A percentile compares a stretch with the other conserved stretches of the same genome.
These are phyloP conservation scores for Andrena bicolor DNA, from an alignment of 2,888 invertebrate species.

Conservation along the genomic window DNA sequence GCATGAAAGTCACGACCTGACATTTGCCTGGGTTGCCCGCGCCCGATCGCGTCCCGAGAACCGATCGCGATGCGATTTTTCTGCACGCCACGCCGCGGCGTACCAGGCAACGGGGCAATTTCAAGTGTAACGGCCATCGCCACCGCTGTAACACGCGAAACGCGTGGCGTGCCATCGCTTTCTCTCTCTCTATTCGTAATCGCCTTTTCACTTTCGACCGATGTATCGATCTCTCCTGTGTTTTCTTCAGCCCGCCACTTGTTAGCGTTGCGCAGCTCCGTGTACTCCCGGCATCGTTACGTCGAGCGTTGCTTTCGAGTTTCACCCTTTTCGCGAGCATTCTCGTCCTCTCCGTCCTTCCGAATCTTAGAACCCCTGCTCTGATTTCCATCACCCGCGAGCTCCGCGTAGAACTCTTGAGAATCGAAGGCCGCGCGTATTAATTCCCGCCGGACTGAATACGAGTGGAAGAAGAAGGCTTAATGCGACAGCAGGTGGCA, in stretches of 20 bases:
- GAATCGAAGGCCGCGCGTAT: no score
- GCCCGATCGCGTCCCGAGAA: slow-evolving; percentile 76
- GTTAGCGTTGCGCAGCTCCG: neutral
- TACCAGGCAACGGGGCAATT: slow-evolving; percentile 68
- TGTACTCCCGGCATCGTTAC: neutral
- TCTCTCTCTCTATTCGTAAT: slow-evolving; percentile 61
- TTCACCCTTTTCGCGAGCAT: slow-evolving; percentile 17
- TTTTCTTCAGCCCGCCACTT: slow-evolving; percentile 44
- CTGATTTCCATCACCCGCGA: no score
- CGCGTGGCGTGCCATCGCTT: slow-evolving; percentile 61
- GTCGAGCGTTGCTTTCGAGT: slow-evolving; percentile 36
- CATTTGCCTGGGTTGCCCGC: slow-evolving; percentile 80
- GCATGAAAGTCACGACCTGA: slow-evolving; percentile 84
- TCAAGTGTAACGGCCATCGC: slow-evolving; percentile 74
- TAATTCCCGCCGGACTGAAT: no score
- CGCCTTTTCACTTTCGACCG: slow-evolving; percentile 70
- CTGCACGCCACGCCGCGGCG: slow-evolving; percentile 51
- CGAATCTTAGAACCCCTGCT: no score
- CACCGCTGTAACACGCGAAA: slow-evolving; percentile 56
- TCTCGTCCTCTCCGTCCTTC: neutral
- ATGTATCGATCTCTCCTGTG: slow-evolving; percentile 53
- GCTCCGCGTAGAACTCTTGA: no score
- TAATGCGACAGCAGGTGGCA: slow-evolving; percentile 5
- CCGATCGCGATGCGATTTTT: slow-evolving; percentile 80
- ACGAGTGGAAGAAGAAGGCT: no score